Percentiles rank a stretch among this genome's conserved stretches.
Conservation (phyloP, 2,888 invertebrate species). For the Clivina fossor region DNA sequence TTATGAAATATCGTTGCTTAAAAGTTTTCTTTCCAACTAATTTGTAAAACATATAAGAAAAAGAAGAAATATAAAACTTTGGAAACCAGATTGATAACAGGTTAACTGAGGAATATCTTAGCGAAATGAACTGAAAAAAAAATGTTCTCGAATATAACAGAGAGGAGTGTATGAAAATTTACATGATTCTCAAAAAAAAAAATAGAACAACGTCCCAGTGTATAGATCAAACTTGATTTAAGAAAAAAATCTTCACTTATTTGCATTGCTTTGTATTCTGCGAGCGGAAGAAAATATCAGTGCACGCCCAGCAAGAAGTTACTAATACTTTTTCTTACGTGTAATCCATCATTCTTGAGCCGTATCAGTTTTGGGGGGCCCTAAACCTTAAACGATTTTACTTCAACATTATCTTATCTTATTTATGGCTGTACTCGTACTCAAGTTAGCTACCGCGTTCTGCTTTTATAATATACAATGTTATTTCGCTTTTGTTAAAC, state of each 20-base stretch:
- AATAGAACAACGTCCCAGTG: neutral
- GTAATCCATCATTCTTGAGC: slow-evolving; percentile 15
- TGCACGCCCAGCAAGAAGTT: slow-evolving; percentile 5
- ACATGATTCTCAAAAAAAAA: neutral
- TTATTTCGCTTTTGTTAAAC: no score
- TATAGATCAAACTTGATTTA: slow-evolving; percentile 16
- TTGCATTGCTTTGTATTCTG: slow-evolving; percentile 14
- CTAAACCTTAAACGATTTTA: no score
- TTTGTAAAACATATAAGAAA: slow-evolving; percentile 26
- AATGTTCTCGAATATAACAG: slow-evolving; percentile 8
- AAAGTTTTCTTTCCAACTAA: slow-evolving; percentile 32
- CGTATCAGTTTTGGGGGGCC: no score
- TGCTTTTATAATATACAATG: no score
- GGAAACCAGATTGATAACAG: slow-evolving; percentile 33
- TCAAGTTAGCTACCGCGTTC: no score
- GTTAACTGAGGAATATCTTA: slow-evolving; percentile 22
- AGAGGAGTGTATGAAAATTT: slow-evolving; percentile 17
- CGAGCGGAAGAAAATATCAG: slow-evolving; percentile 5
- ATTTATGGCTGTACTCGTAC: no score
- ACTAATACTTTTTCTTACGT: slow-evolving; percentile 14
- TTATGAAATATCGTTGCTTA: slow-evolving; percentile 34
- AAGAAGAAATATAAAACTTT: slow-evolving; percentile 31
- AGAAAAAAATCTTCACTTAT: slow-evolving; percentile 2
- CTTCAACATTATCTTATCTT: no score
- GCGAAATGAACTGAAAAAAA: slow-evolving; percentile 27